Percentiles rank a stretch among this genome's conserved stretches.
These are phyloP conservation scores for Urocynchramus pylzowi DNA, from an alignment of 2,113 vertebrate genomes.

Conservation along the genomic window DNA sequence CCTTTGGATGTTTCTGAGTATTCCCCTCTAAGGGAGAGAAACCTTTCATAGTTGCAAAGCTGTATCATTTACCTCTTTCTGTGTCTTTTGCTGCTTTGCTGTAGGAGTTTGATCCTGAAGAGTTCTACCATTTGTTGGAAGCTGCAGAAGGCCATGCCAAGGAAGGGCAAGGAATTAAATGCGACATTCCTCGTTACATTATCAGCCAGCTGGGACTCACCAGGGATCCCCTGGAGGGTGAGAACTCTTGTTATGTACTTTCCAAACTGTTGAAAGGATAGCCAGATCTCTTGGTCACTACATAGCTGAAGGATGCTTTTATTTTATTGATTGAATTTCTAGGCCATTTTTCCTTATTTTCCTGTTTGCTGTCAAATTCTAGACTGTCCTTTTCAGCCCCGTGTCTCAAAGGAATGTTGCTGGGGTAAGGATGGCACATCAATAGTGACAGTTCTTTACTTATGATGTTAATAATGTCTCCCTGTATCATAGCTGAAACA, in stretches of 20 bases:
- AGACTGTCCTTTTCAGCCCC: neutral
- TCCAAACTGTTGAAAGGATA: neutral
- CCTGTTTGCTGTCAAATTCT: neutral
- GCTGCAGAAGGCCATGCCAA: conserved; percentile 98
- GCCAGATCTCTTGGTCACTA: neutral
- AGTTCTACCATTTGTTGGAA: conserved; percentile 96
- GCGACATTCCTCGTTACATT: conserved; percentile 94
- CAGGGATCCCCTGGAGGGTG: conserved; percentile 94
- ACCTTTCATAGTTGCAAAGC: neutral
- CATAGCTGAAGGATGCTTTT: neutral
- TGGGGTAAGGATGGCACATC: neutral
- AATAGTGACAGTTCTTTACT: conserved; percentile 45
- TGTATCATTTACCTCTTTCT: neutral
- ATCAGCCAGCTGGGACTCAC: conserved; percentile 97
- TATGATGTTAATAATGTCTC: conserved; percentile 39
- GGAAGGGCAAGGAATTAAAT: conserved; percentile 96
- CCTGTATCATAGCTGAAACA: neutral
- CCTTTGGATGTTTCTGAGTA: neutral
- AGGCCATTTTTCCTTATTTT: neutral
- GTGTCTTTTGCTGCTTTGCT: conserved; percentile 2
- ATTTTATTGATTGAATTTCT: neutral
- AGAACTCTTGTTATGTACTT: conserved; percentile 23
- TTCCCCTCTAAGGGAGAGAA: neutral
- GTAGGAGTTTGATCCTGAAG: conserved; percentile 98
- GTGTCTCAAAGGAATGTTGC: neutral